A percentile compares a stretch with the other conserved stretches of the same genome.
These are phyloP conservation scores for Pandemis cinnamomeana DNA, from an alignment of 2,888 invertebrate genomes.

Conservation along the genomic window DNA sequence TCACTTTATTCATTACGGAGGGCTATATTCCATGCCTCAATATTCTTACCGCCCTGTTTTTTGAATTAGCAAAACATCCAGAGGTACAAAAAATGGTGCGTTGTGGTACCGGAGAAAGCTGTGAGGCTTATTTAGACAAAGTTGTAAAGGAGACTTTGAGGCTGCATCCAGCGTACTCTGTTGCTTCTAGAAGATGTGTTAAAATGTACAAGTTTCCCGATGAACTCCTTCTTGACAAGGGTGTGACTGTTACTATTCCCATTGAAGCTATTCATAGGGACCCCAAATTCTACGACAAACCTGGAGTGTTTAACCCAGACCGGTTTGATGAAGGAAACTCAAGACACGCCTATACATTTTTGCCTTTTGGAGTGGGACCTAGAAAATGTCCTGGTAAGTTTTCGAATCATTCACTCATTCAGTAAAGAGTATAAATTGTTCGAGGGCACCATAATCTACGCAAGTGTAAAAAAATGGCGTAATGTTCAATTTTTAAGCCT, in stretches of 20 bases:
- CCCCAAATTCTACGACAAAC: slow-evolving; percentile 63
- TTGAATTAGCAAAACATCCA: slow-evolving; percentile 67
- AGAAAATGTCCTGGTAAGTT: slow-evolving; percentile 78
- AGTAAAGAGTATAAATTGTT: too few relatives aligned
- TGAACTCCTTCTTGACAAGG: slow-evolving; percentile 68
- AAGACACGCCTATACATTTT: slow-evolving; percentile 61
- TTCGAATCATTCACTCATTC: neutral
- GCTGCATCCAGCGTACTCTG: slow-evolving; percentile 72
- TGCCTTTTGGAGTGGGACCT: slow-evolving; percentile 78
- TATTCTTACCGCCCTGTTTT: slow-evolving; percentile 65
- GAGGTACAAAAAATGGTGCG: slow-evolving; percentile 66
- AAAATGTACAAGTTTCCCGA: slow-evolving; percentile 70
- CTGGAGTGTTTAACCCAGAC: slow-evolving; percentile 68
- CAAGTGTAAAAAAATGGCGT: too few relatives aligned
- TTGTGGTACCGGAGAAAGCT: slow-evolving; percentile 49
- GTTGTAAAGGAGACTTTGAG: slow-evolving; percentile 74
- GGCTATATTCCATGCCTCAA: slow-evolving; percentile 74
- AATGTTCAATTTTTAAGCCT: too few relatives aligned
- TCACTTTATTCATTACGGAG: slow-evolving; percentile 70
- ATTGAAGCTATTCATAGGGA: slow-evolving; percentile 72
- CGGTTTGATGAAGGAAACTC: slow-evolving; percentile 59
- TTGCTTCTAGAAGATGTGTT: slow-evolving; percentile 70
- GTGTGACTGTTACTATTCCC: slow-evolving; percentile 70
- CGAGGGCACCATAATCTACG: too few relatives aligned
- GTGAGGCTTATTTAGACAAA: slow-evolving; percentile 65